Conservation (phyloP, 2,888 invertebrate species). For the Ametastegia equiseti region DNA sequence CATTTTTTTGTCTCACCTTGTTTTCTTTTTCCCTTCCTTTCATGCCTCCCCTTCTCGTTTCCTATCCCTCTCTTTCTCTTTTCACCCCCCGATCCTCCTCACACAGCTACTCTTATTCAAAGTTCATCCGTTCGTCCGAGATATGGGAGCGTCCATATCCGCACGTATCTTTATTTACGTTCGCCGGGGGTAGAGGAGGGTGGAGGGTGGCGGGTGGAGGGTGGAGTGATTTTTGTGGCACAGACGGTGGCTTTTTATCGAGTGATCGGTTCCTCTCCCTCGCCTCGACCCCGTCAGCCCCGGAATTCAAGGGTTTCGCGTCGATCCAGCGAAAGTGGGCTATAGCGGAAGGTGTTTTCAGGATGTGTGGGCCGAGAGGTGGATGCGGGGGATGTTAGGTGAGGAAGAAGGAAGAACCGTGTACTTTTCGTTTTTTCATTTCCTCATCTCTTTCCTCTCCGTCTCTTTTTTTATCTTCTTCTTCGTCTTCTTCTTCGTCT, state of each 20-base stretch:
- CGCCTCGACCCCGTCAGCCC: background rate
- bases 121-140: background rate
- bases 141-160: conserved; percentile 16
- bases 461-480: background rate
- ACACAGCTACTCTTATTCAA: conserved; percentile 16
- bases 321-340: conserved; percentile 37
- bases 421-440: background rate
- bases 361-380: background rate
- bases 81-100: background rate
- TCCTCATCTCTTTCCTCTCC: background rate
- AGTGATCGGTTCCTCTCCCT: conserved; percentile 41
- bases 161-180: conserved; percentile 30
- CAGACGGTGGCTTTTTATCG: conserved; percentile 35
- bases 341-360: conserved; percentile 25
- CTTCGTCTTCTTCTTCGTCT: background rate
- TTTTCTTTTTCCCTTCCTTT: background rate
- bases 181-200: background rate
- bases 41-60: background rate
- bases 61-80: background rate
- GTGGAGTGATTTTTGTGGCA: conserved; percentile 22
- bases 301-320: conserved; percentile 26
- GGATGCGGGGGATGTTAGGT: background rate
- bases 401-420: background rate
- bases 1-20: conserved; percentile 13
- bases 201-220: background rate